These are phyloP conservation scores for Hirudinaria manillensis DNA, from an alignment of 2,888 invertebrate genomes.

Conservation along the genomic window DNA sequence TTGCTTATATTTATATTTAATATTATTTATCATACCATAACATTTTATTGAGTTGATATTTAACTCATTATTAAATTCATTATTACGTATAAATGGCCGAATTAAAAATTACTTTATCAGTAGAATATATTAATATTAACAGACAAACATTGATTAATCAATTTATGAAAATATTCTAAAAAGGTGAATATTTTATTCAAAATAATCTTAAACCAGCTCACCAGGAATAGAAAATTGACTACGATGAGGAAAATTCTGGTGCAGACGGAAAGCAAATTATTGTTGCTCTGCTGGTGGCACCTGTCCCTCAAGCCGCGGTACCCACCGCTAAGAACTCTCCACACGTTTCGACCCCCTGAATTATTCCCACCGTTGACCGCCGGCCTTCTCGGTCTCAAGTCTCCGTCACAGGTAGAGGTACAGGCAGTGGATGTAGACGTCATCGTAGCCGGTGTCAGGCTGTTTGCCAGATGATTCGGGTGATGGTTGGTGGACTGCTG, in stretches of 20 bases:
- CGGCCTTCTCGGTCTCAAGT: constrained; percentile 17
- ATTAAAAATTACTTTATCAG: too few relatives aligned
- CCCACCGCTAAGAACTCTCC: constrained; percentile 3
- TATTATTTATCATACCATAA: too few relatives aligned
- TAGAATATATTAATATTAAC: too few relatives aligned
- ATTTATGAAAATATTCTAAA: too few relatives aligned
- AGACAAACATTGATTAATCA: too few relatives aligned
- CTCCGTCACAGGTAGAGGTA: constrained; percentile 11
- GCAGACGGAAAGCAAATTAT: constrained; percentile 28
- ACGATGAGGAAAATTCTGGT: constrained; percentile 30
- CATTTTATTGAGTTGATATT: too few relatives aligned
- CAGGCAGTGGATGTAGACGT: constrained; percentile 22
- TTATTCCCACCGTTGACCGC: background rate
- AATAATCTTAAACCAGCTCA: background rate
- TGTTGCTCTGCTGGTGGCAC: constrained; percentile 25
- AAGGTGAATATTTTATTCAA: too few relatives aligned
- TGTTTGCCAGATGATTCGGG: constrained; percentile 24
- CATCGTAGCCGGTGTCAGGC: constrained; percentile 22
- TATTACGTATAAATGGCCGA: too few relatives aligned
- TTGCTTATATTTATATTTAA: too few relatives aligned
- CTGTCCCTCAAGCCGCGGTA: constrained; percentile 20
- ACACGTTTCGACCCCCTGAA: constrained; percentile 8
- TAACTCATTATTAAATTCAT: too few relatives aligned
- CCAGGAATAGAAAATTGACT: constrained; percentile 32
- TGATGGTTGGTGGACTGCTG: constrained; percentile 20